Percentiles rank a stretch among this genome's conserved stretches.
These are phyloP conservation scores for Lithobates sylvaticus DNA, from an alignment of 2,797 vertebrate species.

Conservation along the genomic window DNA sequence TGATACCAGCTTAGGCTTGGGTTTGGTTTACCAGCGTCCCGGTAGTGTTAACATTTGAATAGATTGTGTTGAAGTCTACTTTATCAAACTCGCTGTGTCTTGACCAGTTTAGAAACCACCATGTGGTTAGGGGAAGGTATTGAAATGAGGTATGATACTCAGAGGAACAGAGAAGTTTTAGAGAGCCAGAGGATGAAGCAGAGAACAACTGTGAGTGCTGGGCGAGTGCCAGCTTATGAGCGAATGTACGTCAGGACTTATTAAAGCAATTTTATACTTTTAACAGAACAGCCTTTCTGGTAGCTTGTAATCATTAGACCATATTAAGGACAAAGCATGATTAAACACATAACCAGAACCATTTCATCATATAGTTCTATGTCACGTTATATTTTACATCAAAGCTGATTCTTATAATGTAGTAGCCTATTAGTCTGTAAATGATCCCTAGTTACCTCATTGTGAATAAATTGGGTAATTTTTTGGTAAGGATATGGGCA, in stretches of 20 bases:
- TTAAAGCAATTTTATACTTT: conserved; percentile 68
- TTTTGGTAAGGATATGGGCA: no score
- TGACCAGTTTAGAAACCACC: conserved; percentile 45
- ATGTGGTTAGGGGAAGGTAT: conserved; percentile 21
- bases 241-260: conserved; percentile 68
- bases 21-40: neutral
- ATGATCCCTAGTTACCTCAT: neutral
- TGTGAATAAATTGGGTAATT: neutral
- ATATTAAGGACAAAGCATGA: conserved; percentile 63
- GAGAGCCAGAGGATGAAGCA: conserved; percentile 65
- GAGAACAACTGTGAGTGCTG: conserved; percentile 68
- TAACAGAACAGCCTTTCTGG: conserved; percentile 65
- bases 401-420: neutral
- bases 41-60: neutral
- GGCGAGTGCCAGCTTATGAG: conserved; percentile 68
- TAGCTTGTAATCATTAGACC: conserved; percentile 68
- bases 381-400: neutral
- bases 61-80: neutral
- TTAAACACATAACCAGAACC: conserved; percentile 52
- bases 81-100: conserved; percentile 40
- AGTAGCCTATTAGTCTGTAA: neutral
- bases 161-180: conserved; percentile 66
- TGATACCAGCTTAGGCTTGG: neutral
- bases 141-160: conserved; percentile 47
- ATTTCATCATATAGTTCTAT: conserved; percentile 1